These are phyloP conservation scores for Colistium nudipinnis DNA, from an alignment of 2,113 vertebrate species.

Conservation along the genomic window DNA sequence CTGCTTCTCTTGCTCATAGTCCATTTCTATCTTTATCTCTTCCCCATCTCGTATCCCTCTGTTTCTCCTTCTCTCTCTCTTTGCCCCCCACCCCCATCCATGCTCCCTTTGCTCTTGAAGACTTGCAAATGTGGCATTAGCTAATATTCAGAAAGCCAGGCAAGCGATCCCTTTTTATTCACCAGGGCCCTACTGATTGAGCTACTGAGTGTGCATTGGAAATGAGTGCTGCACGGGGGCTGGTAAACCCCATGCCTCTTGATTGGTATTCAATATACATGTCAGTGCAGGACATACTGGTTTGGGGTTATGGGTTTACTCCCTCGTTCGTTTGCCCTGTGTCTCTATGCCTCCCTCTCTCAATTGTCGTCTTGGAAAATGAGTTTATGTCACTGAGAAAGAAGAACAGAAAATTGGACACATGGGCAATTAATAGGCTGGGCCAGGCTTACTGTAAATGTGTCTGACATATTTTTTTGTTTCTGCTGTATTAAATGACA, in stretches of 20 bases:
- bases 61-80: constrained; percentile 81
- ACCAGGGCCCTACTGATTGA: constrained; percentile 91
- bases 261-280: constrained; percentile 96
- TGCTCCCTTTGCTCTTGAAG: constrained; percentile 84
- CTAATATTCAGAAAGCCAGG: constrained; percentile 93
- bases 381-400: constrained; percentile 39
- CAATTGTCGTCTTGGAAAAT: constrained; percentile 51
- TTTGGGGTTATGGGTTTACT: constrained; percentile 54
- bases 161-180: constrained; percentile 90
- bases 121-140: constrained; percentile 99
- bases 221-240: constrained; percentile 90
- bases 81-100: constrained; percentile 58
- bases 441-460: constrained; percentile 25
- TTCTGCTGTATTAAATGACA: constrained; percentile 29
- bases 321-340: constrained; percentile 22
- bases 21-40: constrained; percentile 83
- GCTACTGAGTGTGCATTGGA: constrained; percentile 92
- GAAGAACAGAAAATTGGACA: constrained; percentile 56
- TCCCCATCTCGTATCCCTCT: constrained; percentile 41
- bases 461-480: constrained; percentile 31
- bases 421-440: constrained; percentile 48
- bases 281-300: constrained; percentile 90
- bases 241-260: constrained; percentile 85
- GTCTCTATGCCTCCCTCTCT: constrained; percentile 36
- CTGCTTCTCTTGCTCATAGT: constrained; percentile 59